Conservation (phyloP, 1,140 invertebrate genomes). For the Ctenoplectra terminalis region DNA sequence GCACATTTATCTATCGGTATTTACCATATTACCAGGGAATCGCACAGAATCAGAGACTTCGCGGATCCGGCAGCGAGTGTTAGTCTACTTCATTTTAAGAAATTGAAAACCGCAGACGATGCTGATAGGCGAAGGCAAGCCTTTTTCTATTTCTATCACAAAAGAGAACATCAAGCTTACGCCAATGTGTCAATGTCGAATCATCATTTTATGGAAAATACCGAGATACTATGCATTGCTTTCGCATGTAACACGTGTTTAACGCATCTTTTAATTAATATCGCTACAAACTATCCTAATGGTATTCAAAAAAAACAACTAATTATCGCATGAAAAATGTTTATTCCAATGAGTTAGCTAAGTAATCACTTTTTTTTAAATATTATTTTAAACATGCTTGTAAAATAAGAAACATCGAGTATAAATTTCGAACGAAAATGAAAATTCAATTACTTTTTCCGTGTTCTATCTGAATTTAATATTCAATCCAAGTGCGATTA, state of each 20-base stretch:
- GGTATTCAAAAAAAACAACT: too few species aligned
- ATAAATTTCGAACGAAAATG: too few species aligned
- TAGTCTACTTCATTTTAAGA: slow-evolving; percentile 80
- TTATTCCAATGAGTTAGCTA: background rate
- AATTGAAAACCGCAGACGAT: slow-evolving; percentile 77
- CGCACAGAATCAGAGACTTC: slow-evolving; percentile 80
- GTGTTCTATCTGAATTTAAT: background rate
- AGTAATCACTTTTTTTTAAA: background rate
- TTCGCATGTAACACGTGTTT: background rate
- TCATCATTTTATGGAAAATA: slow-evolving; percentile 21
- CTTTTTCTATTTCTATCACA: slow-evolving; percentile 12
- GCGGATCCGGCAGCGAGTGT: slow-evolving; percentile 78
- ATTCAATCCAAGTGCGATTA: background rate
- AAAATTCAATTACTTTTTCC: too few species aligned
- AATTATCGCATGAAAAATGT: too few species aligned
- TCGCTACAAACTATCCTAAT: too few species aligned
- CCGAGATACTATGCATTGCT: background rate
- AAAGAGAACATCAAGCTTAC: slow-evolving; percentile 17
- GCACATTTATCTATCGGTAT: slow-evolving; percentile 33
- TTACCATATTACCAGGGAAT: slow-evolving; percentile 43
- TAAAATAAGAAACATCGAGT: background rate
- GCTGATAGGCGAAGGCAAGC: slow-evolving; percentile 80
- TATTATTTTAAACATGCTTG: background rate
- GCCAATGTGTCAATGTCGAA: background rate
- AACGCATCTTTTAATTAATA: background rate